Evolutionary conservation across 2,797 vertebrate genomes (phyloP).

Genomic region (Nyctibius grandis): DNA sequence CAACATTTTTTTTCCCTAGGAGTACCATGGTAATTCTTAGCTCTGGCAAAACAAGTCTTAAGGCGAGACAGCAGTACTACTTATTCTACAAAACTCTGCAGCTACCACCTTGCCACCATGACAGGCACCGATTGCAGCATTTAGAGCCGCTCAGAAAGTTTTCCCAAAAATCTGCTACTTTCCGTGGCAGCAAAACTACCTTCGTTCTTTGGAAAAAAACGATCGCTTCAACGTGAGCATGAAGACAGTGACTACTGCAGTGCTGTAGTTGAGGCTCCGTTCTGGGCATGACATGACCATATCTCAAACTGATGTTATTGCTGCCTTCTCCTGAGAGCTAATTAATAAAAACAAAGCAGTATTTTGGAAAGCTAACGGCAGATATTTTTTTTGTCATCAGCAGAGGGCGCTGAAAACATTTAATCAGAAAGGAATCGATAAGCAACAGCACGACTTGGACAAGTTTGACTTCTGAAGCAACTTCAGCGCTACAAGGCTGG

Average conservation of each 20-base stretch:
- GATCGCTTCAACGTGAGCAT: accelerated
- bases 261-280: accelerated
- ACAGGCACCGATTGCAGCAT: not conserved
- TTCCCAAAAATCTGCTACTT: not conserved
- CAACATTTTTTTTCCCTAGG: not conserved
- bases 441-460: accelerated
- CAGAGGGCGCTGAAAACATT: conserved; percentile 40
- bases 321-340: not conserved
- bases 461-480: not conserved
- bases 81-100: not conserved
- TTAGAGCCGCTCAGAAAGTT: not conserved
- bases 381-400: not conserved
- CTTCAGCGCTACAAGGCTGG: too few relatives aligned
- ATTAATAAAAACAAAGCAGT: accelerated
- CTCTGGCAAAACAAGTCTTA: not conserved
- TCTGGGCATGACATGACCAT: accelerated
- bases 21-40: not conserved
- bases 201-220: accelerated
- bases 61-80: not conserved
- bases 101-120: too few relatives aligned
- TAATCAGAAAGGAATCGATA: accelerated
- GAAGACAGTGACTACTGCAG: accelerated
- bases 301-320: accelerated
- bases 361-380: not conserved
- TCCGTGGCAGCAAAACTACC: not conserved